A percentile compares a stretch with the other conserved stretches of the same genome.
phyloP scores from a whole-genome alignment of 2,113 vertebrate species.

The Pygoscelis adeliae region DNA sequence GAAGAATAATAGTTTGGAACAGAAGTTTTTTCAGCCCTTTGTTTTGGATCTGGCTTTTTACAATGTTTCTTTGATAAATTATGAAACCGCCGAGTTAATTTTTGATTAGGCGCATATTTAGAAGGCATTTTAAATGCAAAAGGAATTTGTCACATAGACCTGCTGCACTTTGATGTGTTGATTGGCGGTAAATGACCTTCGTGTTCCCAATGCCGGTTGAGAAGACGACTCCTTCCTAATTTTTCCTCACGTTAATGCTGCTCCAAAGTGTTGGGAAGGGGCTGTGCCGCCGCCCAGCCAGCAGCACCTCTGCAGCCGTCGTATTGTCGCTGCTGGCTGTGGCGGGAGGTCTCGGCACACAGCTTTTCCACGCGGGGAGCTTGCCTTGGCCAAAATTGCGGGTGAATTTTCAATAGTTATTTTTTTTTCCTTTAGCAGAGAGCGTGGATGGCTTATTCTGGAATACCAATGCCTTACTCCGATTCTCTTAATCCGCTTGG shows the following conservation, averaged over 20 bases:
- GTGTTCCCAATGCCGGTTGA: neutral
- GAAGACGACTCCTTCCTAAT: neutral
- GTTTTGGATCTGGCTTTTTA: neutral
- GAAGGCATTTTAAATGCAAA: neutral
- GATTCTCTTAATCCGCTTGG: neutral
- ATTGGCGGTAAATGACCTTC: neutral
- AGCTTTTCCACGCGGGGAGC: neutral
- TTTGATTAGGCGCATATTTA: neutral
- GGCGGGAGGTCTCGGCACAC: neutral
- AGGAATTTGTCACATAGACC: neutral
- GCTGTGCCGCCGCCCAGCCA: rapidly evolving
- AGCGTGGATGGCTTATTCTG: neutral
- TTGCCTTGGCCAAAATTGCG: neutral
- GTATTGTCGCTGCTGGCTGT: neutral
- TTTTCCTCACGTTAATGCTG: neutral
- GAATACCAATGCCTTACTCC: neutral
- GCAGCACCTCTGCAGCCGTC: neutral
- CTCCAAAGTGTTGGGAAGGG: neutral
- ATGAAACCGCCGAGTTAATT: neutral
- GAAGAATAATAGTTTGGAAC: neutral
- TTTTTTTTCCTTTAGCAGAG: neutral
- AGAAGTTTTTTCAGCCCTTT: neutral
- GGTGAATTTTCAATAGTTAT: neutral
- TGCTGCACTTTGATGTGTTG: neutral
- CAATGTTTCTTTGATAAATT: neutral